These are phyloP conservation scores for Zoanthus sansibaricus DNA, from an alignment of 92 coral and sea anemone genomes.

Conservation along the genomic window DNA sequence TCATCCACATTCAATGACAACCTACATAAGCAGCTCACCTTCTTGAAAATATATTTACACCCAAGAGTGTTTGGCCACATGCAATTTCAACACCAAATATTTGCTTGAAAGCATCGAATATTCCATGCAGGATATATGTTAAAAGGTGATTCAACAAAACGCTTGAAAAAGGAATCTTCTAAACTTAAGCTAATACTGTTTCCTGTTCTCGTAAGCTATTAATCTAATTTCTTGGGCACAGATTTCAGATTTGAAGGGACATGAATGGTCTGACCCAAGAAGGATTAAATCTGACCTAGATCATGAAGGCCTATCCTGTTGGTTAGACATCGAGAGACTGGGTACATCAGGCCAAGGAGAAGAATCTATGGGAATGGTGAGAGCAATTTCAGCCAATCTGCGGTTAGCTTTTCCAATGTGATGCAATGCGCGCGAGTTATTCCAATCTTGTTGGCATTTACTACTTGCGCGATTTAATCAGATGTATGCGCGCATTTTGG, in stretches of 20 bases:
- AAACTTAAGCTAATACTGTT: too few species aligned
- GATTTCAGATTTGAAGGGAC: constrained; percentile 68
- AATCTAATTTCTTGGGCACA: neutral
- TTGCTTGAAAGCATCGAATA: too few species aligned
- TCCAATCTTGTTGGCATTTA: too few species aligned
- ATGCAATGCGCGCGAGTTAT: too few species aligned
- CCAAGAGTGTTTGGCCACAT: too few species aligned
- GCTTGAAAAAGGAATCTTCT: too few species aligned
- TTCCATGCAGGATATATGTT: neutral
- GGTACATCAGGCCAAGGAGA: constrained; percentile 77
- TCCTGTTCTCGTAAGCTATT: neutral
- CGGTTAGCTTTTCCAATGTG: too few species aligned
- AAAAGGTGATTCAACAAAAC: neutral
- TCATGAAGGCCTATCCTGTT: constrained; percentile 38
- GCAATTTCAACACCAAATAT: too few species aligned
- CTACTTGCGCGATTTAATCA: too few species aligned
- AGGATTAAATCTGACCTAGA: constrained; percentile 73
- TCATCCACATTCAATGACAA: too few species aligned
- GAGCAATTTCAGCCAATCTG: neutral
- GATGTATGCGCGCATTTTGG: too few species aligned
- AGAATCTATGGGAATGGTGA: constrained; percentile 92
- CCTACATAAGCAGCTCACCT: neutral
- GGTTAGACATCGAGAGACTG: constrained; percentile 86
- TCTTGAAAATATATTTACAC: neutral
- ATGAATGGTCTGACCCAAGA: constrained; percentile 81